Evolutionary conservation across 2,888 invertebrate genomes (phyloP).

Genomic region (Diplolepis rosae): DNA sequence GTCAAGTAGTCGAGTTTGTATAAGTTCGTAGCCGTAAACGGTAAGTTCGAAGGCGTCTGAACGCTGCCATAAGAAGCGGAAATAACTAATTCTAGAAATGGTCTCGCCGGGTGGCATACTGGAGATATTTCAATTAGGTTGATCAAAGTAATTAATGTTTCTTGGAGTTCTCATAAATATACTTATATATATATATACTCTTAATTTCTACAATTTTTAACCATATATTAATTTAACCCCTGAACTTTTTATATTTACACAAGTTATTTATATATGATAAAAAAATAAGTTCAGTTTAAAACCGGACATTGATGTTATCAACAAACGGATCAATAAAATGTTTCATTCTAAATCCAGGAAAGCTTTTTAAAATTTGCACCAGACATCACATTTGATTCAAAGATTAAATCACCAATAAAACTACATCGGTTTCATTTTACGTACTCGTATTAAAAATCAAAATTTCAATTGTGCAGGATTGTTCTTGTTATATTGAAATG

Average conservation of each 20-base stretch:
- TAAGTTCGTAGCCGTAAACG: not conserved
- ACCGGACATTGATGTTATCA: too few relatives aligned
- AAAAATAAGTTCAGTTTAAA: too few relatives aligned
- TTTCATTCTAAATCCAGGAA: not conserved
- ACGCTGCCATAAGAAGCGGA: conserved; percentile 53
- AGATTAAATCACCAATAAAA: not conserved
- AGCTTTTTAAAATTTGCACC: not conserved
- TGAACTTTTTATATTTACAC: too few relatives aligned
- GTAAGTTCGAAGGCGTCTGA: conserved; percentile 5
- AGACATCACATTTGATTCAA: not conserved
- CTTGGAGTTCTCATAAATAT: conserved; percentile 30
- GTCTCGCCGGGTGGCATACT: conserved; percentile 45
- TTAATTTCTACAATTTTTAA: not conserved
- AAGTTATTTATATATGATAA: too few relatives aligned
- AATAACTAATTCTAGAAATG: conserved; percentile 60
- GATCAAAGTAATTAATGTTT: conserved; percentile 61
- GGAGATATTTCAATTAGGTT: conserved; percentile 61
- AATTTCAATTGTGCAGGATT: not conserved
- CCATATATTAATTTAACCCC: not conserved
- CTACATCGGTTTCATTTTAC: not conserved
- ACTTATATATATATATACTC: conserved; percentile 13
- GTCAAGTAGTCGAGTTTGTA: not conserved
- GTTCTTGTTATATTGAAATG: not conserved
- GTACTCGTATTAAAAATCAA: not conserved
- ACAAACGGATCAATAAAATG: too few relatives aligned